Evolutionary conservation across 92 coral and sea anemone genomes (phyloP).

Genomic region (Diadumene lineata): DNA sequence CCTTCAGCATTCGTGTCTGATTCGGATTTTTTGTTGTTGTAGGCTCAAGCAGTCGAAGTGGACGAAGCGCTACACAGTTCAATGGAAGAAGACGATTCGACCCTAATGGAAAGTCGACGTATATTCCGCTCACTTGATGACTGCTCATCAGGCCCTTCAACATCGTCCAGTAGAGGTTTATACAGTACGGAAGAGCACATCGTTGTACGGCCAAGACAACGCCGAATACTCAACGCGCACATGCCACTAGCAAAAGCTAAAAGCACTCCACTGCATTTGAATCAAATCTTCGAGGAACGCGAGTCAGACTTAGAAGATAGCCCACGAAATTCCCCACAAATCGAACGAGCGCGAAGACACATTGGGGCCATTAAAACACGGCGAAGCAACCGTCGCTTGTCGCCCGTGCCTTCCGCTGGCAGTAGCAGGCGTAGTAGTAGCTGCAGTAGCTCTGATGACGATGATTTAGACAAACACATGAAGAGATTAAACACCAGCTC

Average conservation of each 20-base stretch:
- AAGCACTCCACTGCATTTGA: slow-evolving; percentile 81
- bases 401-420: slow-evolving; percentile 89
- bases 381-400: slow-evolving; percentile 75
- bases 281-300: slow-evolving; percentile 93
- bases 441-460: slow-evolving; percentile 95
- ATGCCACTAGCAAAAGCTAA: slow-evolving; percentile 74
- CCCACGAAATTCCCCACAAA: slow-evolving; percentile 89
- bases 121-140: slow-evolving; percentile 55
- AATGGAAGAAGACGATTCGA: slow-evolving; percentile 79
- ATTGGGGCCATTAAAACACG: slow-evolving; percentile 77
- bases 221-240: slow-evolving; percentile 51
- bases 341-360: slow-evolving; percentile 77
- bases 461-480: slow-evolving; percentile 95
- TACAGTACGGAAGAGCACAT: slow-evolving; percentile 54
- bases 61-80: slow-evolving; percentile 85
- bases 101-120: slow-evolving; percentile 42
- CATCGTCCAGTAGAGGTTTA: slow-evolving; percentile 16
- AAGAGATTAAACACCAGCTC: slow-evolving; percentile 83
- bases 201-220: slow-evolving; percentile 46
- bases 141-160: slow-evolving; percentile 42
- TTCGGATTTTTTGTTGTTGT: not conserved
- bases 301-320: slow-evolving; percentile 98
- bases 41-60: slow-evolving; percentile 85
- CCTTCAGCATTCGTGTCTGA: too few species aligned
- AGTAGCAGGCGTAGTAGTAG: slow-evolving; percentile 90